A percentile compares a stretch with the other conserved stretches of the same genome.
These are phyloP conservation scores for Oreohelix idahoensis DNA, from an alignment of 1,140 invertebrate genomes.

Conservation along the genomic window DNA sequence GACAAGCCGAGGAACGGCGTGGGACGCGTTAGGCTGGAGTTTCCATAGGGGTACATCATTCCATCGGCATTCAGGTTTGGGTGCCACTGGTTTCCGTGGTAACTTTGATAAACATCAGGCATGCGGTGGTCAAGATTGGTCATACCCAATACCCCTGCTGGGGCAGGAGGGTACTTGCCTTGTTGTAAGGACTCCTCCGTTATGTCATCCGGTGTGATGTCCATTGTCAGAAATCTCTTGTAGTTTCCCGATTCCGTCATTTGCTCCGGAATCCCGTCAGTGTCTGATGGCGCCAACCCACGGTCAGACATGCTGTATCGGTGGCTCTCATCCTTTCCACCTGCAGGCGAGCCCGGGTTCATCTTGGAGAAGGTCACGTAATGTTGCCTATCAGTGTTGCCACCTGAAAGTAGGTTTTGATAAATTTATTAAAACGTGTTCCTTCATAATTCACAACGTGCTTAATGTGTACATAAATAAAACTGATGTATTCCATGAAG, in stretches of 20 bases:
- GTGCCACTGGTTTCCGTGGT: constrained; percentile 35
- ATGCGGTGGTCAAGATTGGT: constrained; percentile 40
- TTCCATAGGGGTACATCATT: constrained; percentile 41
- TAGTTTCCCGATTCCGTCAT: constrained; percentile 53
- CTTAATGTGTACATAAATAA: no score
- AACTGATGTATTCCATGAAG: no score
- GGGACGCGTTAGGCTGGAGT: constrained; percentile 39
- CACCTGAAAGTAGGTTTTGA: constrained; percentile 30
- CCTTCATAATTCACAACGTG: no score
- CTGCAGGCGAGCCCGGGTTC: constrained; percentile 38
- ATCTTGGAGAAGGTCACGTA: constrained; percentile 46
- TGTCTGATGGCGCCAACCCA: constrained; percentile 43
- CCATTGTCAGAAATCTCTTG: constrained; percentile 52
- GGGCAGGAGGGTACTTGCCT: constrained; percentile 32
- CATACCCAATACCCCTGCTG: constrained; percentile 41
- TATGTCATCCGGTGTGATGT: constrained; percentile 48
- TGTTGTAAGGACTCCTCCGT: constrained; percentile 49
- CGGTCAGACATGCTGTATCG: constrained; percentile 55
- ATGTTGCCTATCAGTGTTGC: constrained; percentile 28
- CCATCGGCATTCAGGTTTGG: not conserved
- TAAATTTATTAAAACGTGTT: no score
- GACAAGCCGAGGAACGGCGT: constrained; percentile 44
- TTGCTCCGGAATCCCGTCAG: constrained; percentile 43
- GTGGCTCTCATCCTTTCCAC: constrained; percentile 44
- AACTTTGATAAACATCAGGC: constrained; percentile 22